These are phyloP conservation scores for Danionella dracula DNA, from an alignment of 2,797 vertebrate species.

Conservation along the genomic window DNA sequence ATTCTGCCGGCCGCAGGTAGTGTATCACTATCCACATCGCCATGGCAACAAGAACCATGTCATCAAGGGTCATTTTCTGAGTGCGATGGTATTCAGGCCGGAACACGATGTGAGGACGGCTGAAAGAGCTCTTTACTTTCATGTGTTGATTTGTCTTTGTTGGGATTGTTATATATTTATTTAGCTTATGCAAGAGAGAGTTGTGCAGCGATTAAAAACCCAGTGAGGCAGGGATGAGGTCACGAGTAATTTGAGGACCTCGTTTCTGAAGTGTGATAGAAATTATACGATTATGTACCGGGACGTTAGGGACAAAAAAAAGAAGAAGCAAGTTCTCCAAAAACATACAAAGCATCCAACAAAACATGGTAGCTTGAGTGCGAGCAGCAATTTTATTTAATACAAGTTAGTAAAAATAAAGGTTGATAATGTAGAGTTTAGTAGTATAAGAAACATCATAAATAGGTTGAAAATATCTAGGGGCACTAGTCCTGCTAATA, in stretches of 20 bases:
- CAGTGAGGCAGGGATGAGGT: neutral
- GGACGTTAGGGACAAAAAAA: too few species aligned
- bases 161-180: conserved; percentile 18
- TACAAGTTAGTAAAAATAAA: too few species aligned
- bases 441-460: too few species aligned
- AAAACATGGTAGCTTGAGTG: too few species aligned
- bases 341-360: too few species aligned
- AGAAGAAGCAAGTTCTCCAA: too few species aligned
- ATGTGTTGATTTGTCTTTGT: conserved; percentile 41
- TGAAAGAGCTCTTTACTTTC: conserved; percentile 41
- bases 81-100: conserved; percentile 45
- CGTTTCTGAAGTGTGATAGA: neutral
- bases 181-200: neutral
- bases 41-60: conserved; percentile 53
- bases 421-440: too few species aligned
- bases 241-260: neutral
- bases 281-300: neutral
- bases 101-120: conserved; percentile 38
- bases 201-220: neutral
- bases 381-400: too few species aligned
- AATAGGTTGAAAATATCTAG: too few species aligned
- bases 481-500: too few species aligned
- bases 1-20: conserved; percentile 36
- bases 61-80: conserved; percentile 48
- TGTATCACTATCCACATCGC: conserved; percentile 44